A percentile compares a stretch with the other conserved stretches of the same genome.
phyloP scores from a whole-genome alignment of 2,113 vertebrate genomes.

The Rhinolophus ferrumequinum region DNA sequence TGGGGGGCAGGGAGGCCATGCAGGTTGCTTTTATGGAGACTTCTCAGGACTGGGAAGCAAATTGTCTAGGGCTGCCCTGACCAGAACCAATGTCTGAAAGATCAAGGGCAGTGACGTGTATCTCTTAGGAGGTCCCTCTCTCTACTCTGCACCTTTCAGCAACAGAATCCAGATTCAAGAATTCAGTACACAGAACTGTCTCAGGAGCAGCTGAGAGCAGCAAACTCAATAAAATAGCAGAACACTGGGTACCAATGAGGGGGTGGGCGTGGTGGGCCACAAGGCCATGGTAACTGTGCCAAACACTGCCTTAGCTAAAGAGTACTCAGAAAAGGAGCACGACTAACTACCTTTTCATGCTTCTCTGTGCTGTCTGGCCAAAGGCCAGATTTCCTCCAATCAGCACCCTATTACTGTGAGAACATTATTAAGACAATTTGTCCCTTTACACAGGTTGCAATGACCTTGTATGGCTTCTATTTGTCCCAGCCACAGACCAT shows the following conservation, averaged over 20 bases:
- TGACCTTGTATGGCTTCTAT: slow-evolving; percentile 6
- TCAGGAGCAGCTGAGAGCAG: background rate
- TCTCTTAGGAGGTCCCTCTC: background rate
- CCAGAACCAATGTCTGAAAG: background rate
- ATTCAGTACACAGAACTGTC: background rate
- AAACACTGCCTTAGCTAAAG: background rate
- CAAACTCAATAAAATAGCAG: background rate
- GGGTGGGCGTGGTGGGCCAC: background rate
- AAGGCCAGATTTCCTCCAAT: background rate
- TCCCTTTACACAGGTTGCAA: background rate
- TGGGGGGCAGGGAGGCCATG: background rate
- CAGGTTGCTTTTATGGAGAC: background rate
- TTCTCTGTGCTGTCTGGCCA: background rate
- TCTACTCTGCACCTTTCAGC: background rate
- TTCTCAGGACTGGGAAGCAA: background rate
- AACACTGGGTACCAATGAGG: background rate
- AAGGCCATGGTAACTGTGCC: background rate
- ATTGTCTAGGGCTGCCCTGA: background rate
- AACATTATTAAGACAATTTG: background rate
- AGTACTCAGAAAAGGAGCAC: background rate
- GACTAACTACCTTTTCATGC: background rate
- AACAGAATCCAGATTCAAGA: background rate
- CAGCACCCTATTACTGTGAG: background rate
- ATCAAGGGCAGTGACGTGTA: background rate
- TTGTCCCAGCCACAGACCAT: background rate